Conservation (phyloP, 2,888 invertebrate genomes). For the Choreutis nemorana region DNA sequence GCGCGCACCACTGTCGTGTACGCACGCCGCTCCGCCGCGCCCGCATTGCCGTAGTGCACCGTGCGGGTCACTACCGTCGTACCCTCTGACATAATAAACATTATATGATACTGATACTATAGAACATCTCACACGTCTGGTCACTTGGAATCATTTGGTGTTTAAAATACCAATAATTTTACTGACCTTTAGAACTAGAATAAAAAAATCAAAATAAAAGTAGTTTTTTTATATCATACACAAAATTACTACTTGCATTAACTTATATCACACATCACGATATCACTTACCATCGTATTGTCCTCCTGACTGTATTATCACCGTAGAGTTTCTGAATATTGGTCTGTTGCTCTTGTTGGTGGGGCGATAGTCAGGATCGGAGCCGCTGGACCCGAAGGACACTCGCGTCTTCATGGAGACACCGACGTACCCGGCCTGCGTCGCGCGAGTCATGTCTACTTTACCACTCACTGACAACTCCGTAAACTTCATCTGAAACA, state of each 20-base stretch:
- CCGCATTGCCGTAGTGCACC: slow-evolving; percentile 84
- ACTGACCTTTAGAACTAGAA: too few relatives aligned
- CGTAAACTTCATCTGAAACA: too few relatives aligned
- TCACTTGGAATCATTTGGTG: too few relatives aligned
- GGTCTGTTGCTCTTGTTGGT: slow-evolving; percentile 71
- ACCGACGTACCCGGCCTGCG: slow-evolving; percentile 76
- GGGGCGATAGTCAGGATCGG: slow-evolving; percentile 86
- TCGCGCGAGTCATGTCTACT: slow-evolving; percentile 76
- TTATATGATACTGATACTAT: too few relatives aligned
- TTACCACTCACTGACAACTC: slow-evolving; percentile 77
- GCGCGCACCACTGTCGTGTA: slow-evolving; percentile 87
- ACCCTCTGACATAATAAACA: slow-evolving; percentile 80
- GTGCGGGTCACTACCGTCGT: slow-evolving; percentile 93
- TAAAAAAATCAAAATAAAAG: too few relatives aligned
- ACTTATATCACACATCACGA: too few relatives aligned
- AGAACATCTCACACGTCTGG: too few relatives aligned
- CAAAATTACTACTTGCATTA: too few relatives aligned
- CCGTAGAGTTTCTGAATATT: slow-evolving; percentile 78
- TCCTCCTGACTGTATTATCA: slow-evolving; percentile 94
- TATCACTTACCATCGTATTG: slow-evolving; percentile 85
- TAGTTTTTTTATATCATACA: too few relatives aligned
- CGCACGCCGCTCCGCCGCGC: slow-evolving; percentile 74
- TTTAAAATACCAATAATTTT: too few relatives aligned
- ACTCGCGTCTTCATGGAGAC: slow-evolving; percentile 88
- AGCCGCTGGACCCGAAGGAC: slow-evolving; percentile 86